These are phyloP conservation scores for Pherbina coryleti DNA, from an alignment of 2,888 invertebrate species.

Conservation along the genomic window DNA sequence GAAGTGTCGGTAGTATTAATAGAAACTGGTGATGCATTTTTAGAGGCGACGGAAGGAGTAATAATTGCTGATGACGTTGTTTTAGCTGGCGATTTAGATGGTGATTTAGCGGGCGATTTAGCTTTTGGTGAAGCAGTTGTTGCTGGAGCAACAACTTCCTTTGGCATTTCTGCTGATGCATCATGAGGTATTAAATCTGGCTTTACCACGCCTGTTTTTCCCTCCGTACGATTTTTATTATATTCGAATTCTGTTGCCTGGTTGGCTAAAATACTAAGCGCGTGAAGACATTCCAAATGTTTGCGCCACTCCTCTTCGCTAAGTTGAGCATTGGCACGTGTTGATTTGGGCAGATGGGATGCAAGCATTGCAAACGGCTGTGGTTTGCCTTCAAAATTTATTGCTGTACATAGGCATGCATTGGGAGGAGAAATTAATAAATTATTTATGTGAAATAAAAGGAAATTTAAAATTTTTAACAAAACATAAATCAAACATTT, in stretches of 20 bases:
- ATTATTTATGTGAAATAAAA: background rate
- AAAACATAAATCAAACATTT: background rate
- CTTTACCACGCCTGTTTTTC: conserved; percentile 60
- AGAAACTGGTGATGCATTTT: no score
- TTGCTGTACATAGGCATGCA: conserved; percentile 69
- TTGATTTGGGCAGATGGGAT: conserved; percentile 68
- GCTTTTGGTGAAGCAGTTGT: conserved; percentile 6
- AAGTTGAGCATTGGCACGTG: conserved; percentile 62
- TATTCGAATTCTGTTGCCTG: conserved; percentile 68
- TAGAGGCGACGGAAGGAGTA: no score
- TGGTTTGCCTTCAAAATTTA: conserved; percentile 74
- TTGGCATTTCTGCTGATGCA: conserved; percentile 35
- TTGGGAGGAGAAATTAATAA: background rate
- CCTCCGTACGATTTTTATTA: conserved; percentile 65
- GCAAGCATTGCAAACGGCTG: conserved; percentile 71
- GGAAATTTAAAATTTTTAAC: background rate
- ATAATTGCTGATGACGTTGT: background rate
- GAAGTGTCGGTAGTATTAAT: no score
- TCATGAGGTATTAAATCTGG: conserved; percentile 63
- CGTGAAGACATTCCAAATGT: conserved; percentile 65
- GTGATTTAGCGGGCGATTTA: background rate
- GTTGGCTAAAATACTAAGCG: conserved; percentile 65
- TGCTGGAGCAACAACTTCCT: conserved; percentile 40
- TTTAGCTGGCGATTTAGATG: background rate
- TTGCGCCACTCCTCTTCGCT: conserved; percentile 64